A percentile compares a stretch with the other conserved stretches of the same genome.
Conservation (phyloP, 2,888 invertebrate genomes). For the Chrysodeixis includens region DNA sequence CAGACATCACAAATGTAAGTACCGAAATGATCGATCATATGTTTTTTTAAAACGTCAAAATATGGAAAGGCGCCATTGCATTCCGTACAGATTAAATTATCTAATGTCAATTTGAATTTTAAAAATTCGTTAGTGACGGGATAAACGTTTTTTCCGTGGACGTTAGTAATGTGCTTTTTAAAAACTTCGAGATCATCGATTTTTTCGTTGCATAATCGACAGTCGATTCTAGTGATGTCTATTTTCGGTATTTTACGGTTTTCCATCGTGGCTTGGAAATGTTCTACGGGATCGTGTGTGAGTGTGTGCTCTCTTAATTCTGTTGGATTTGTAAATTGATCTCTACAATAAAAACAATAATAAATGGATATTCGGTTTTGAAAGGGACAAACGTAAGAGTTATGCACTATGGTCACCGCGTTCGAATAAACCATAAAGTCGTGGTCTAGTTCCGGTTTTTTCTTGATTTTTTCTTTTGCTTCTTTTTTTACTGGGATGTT, state of each 20-base stretch:
- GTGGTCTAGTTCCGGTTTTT: conserved; percentile 65
- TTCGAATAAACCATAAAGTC: conserved; percentile 76
- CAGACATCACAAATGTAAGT: conserved; percentile 81
- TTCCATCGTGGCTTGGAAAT: conserved; percentile 75
- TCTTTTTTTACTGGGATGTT: conserved; percentile 54
- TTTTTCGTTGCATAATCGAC: conserved; percentile 76
- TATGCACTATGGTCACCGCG: conserved; percentile 74
- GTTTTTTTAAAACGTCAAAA: conserved; percentile 79
- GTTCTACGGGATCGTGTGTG: conserved; percentile 73
- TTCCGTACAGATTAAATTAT: conserved; percentile 78
- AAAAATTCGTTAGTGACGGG: conserved; percentile 78
- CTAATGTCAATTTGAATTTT: conserved; percentile 75
- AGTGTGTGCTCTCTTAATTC: conserved; percentile 80
- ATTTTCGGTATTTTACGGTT: conserved; percentile 82
- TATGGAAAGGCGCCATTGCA: conserved; percentile 77
- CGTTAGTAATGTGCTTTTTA: conserved; percentile 70
- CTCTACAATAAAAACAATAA: conserved; percentile 83
- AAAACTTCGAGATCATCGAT: conserved; percentile 74
- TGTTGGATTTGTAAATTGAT: conserved; percentile 79
- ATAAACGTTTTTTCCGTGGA: conserved; percentile 67
- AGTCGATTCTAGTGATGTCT: conserved; percentile 82
- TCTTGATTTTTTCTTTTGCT: conserved; percentile 48
- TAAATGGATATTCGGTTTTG: conserved; percentile 73
- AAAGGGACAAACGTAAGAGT: conserved; percentile 78
- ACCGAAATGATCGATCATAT: conserved; percentile 82